Evolutionary conservation across 2,797 vertebrate genomes (phyloP).

Genomic region (Pithecia hirsuta): DNA sequence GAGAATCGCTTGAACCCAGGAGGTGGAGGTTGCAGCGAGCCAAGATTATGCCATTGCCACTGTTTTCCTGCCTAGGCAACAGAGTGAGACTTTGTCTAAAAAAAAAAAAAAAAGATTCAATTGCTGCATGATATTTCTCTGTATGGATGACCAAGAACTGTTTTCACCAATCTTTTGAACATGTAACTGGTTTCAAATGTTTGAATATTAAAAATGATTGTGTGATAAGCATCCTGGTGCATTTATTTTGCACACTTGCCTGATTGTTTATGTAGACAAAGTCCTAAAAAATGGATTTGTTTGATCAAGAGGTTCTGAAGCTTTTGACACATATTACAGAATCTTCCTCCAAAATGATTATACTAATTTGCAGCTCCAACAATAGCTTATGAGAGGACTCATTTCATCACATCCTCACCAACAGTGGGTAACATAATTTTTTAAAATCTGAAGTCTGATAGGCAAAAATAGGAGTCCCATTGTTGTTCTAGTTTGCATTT

Average conservation of each 20-base stretch:
- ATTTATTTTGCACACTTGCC: background rate
- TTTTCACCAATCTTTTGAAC: background rate
- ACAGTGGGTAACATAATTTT: background rate
- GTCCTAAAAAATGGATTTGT: background rate
- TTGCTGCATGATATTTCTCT: background rate
- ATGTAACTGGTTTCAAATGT: background rate
- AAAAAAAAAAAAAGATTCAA: background rate
- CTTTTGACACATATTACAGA: background rate
- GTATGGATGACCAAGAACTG: background rate
- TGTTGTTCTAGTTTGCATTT: background rate
- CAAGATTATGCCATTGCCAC: no score
- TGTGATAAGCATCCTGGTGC: background rate
- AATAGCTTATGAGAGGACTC: background rate
- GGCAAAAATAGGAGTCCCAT: background rate
- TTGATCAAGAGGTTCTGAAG: background rate
- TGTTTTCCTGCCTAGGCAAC: no score
- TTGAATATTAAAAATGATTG: background rate
- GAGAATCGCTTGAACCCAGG: no score
- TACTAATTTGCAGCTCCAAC: background rate
- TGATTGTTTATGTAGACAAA: background rate
- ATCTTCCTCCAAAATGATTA: background rate
- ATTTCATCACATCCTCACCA: background rate
- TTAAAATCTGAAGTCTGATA: background rate
- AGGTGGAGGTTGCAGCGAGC: no score
- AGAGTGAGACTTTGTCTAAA: no score